Evolutionary conservation across 2,113 vertebrate genomes (phyloP), one percentile per base, ranked within the genome.

Genomic region (Cephalopholis sonnerati): DNA sequence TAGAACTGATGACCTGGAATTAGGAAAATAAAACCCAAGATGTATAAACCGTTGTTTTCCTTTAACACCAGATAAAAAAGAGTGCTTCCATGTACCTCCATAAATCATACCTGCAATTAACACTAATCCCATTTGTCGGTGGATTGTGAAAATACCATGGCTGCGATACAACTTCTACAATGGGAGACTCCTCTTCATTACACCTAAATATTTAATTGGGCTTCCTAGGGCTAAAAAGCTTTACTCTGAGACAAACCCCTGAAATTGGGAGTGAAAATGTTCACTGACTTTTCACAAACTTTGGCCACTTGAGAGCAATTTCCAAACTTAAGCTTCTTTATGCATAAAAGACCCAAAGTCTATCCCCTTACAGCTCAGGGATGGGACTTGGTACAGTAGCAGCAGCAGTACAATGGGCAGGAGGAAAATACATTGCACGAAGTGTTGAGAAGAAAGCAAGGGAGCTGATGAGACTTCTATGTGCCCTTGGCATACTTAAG

Each of bases 241-340:
- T 86, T 77, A 59, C 53, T 77, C 44, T 18, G 72, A 77, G 73
- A 88, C 55, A 87, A 89, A 82, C 57, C 54, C n/a, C 75, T 81
- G 58, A 92, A 91, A 92, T 69, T 82, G 72, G 73, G 71, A 86
- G 57, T 82, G 73, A 92, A n/a, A 87, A 86, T 83, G 81, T 90
- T 87, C 78, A 78, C 74, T 58, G 88, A 82, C 77, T 86, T 92
- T 86, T 85, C 72, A 67, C 84, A 91, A 92, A 90, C 91, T 91
- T 84, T 12, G 72, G 62, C 82, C 85, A 85, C 87, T 89, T 75
- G 86, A 91, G 87, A 90, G 73, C 59, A 85, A 87, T 84, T 91
- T 91, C 59, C 69, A 83, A 91, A 90, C 79, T 87, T 89, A 92
- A 90, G 91, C 87, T 91, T 69, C 87, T 91, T 92, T 87, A 68